Percentiles rank a stretch among this genome's conserved stretches.
phyloP scores from a whole-genome alignment of 2,113 vertebrate genomes.

The Trematomus loennbergii region DNA sequence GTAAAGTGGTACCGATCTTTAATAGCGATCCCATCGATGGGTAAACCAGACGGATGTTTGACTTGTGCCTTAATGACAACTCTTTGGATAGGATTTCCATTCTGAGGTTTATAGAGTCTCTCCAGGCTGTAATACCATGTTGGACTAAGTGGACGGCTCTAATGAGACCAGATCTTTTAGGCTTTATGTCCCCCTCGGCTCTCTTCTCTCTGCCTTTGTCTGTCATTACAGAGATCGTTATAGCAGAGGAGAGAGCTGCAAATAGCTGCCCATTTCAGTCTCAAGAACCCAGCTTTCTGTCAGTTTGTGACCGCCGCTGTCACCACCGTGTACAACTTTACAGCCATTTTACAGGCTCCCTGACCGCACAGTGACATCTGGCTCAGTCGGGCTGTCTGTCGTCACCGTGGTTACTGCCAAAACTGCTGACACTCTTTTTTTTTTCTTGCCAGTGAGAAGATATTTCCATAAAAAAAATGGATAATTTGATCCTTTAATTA shows the following conservation, averaged over 20 bases:
- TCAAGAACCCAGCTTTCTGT: neutral
- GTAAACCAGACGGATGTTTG: neutral
- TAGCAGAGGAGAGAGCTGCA: slow-evolving; percentile 28
- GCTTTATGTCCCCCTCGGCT: slow-evolving; percentile 11
- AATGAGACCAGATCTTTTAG: slow-evolving; percentile 16
- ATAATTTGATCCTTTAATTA: neutral
- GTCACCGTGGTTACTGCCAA: slow-evolving; percentile 25
- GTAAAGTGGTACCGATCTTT: neutral
- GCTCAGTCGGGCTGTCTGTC: neutral
- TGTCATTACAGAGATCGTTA: slow-evolving; percentile 15
- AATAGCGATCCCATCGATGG: neutral
- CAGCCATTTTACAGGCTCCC: slow-evolving; percentile 42
- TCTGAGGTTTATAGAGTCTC: neutral
- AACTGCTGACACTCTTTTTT: slow-evolving; percentile 2
- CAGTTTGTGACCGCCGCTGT: slow-evolving; percentile 32
- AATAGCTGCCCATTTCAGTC: slow-evolving; percentile 13
- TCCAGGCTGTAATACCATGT: slow-evolving; percentile 4
- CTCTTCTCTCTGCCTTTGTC: neutral
- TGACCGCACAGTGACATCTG: slow-evolving; percentile 46
- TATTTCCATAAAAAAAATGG: neutral
- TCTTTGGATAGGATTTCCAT: neutral
- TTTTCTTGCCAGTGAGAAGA: neutral
- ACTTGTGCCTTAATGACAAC: neutral
- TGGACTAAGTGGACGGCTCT: neutral
- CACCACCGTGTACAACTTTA: slow-evolving; percentile 31